Percentiles rank a stretch among this genome's conserved stretches.
Evolutionary conservation across 1,140 invertebrate genomes (phyloP).

Genomic region (Drosophila sechellia): DNA sequence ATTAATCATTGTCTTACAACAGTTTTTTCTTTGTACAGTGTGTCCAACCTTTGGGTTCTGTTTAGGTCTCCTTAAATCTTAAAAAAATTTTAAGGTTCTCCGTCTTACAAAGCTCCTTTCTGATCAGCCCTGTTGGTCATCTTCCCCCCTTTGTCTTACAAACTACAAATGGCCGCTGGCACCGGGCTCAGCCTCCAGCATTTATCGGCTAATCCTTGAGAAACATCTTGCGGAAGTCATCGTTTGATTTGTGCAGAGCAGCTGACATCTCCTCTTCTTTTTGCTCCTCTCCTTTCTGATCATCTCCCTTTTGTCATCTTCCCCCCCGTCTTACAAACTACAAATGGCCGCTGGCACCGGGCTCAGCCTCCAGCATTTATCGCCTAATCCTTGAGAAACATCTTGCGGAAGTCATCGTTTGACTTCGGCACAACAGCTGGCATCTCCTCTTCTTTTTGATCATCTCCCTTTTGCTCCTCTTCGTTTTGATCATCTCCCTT

Average conservation of each 20-base stretch:
- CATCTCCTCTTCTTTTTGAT: conserved; percentile 22
- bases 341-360: background rate
- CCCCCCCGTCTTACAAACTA: background rate
- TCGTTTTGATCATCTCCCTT: conserved; percentile 17
- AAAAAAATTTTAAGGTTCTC: background rate
- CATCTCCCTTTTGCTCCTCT: background rate
- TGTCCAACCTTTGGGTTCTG: background rate
- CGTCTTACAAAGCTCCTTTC: too few relatives aligned
- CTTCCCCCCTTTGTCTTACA: too few relatives aligned
- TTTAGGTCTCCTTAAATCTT: too few relatives aligned
- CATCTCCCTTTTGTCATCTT: too few relatives aligned
- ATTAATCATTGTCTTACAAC: background rate
- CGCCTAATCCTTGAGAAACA: conserved; percentile 37
- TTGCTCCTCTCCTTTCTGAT: conserved; percentile 1
- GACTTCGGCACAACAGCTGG: conserved; percentile 44
- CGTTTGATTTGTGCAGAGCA: conserved; percentile 62
- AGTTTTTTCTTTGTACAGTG: conserved; percentile 6
- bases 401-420: conserved; percentile 76
- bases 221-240: conserved; percentile 74
- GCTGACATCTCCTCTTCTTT: conserved; percentile 11
- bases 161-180: background rate
- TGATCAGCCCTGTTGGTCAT: too few relatives aligned
- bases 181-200: background rate
- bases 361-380: background rate
- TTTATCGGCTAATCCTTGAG: conserved; percentile 6